Evolutionary conservation across 2,113 vertebrate genomes (phyloP).

Genomic region (Riparia riparia): DNA sequence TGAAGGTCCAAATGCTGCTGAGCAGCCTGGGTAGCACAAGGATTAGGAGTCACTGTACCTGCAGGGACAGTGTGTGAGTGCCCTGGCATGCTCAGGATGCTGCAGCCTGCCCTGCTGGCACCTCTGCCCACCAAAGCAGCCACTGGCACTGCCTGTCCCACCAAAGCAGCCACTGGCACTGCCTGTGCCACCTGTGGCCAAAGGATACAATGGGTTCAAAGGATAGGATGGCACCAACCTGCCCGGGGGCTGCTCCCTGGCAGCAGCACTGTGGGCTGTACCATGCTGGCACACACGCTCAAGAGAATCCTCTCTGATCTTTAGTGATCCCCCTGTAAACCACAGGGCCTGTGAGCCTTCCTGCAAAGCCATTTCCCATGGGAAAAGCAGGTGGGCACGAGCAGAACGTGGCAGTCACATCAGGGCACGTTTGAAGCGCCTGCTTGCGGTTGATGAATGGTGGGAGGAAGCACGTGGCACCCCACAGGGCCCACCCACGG

Average conservation of each 20-base stretch:
- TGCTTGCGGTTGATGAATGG: neutral
- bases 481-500: neutral
- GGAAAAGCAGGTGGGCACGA: neutral
- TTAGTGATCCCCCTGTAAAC: neutral
- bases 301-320: no score
- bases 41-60: neutral
- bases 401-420: rapidly evolving
- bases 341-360: neutral
- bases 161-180: neutral
- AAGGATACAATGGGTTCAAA: neutral
- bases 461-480: neutral
- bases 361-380: neutral
- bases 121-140: neutral
- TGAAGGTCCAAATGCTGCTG: neutral
- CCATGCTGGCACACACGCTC: neutral
- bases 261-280: neutral
- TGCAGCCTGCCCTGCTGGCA: neutral
- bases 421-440: rapidly evolving
- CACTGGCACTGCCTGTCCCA: neutral
- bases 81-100: neutral
- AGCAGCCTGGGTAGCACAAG: neutral
- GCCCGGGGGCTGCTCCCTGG: neutral
- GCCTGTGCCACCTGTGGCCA: neutral
- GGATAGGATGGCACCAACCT: neutral
- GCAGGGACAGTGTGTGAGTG: neutral